A percentile compares a stretch with the other conserved stretches of the same genome.
Evolutionary conservation across 2,888 invertebrate species (phyloP).

Genomic region (Acrobasis suavella): DNA sequence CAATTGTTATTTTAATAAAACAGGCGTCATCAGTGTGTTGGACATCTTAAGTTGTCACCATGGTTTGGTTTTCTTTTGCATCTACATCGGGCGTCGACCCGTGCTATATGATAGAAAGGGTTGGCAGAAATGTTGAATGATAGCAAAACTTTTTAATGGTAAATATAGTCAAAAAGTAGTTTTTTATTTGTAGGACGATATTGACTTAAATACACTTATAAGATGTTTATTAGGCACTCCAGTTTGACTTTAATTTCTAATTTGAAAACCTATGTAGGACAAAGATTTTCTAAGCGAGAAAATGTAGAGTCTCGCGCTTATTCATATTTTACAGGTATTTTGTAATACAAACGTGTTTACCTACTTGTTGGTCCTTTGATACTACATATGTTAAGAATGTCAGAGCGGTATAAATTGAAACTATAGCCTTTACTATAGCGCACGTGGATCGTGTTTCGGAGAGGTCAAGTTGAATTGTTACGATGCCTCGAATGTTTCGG

Average conservation of each 20-base stretch:
- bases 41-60: slow-evolving; percentile 76
- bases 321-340: too few relatives aligned
- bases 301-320: too few relatives aligned
- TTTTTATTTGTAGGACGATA: too few relatives aligned
- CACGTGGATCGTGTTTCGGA: slow-evolving; percentile 7
- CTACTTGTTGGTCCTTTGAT: not conserved
- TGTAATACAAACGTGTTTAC: not conserved
- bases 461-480: not conserved
- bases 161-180: too few relatives aligned
- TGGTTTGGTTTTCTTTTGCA: slow-evolving; percentile 78
- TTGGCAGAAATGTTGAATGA: slow-evolving; percentile 36
- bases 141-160: too few relatives aligned
- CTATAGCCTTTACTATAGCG: not conserved
- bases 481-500: slow-evolving; percentile 3
- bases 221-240: too few relatives aligned
- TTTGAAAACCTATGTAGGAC: too few relatives aligned
- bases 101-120: slow-evolving; percentile 56
- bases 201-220: too few relatives aligned
- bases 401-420: slow-evolving; percentile 10
- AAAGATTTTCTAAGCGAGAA: too few relatives aligned
- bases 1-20: slow-evolving; percentile 75
- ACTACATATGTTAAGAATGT: slow-evolving; percentile 11
- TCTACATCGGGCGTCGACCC: slow-evolving; percentile 70
- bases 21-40: slow-evolving; percentile 56
- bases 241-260: too few relatives aligned